Conservation (phyloP, 2,888 invertebrate genomes). For the Litoditis marina region DNA sequence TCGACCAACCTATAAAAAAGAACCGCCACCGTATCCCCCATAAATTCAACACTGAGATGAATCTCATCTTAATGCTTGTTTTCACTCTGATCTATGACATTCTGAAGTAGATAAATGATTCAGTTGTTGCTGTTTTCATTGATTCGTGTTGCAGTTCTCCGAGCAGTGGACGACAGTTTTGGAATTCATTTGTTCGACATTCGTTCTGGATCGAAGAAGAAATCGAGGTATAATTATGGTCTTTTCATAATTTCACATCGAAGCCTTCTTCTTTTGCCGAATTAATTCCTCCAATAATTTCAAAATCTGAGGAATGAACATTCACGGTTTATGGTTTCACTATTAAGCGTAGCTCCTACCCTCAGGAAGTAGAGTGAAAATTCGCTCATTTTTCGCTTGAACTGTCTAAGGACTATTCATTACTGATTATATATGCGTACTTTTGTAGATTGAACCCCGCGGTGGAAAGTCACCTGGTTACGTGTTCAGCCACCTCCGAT, state of each 20-base stretch:
- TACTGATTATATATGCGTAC: not conserved
- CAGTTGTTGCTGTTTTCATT: not conserved
- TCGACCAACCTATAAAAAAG: too few species aligned
- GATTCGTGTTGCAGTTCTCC: slow-evolving; percentile 13
- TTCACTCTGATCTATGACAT: too few species aligned
- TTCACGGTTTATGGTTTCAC: too few species aligned
- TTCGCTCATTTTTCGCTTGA: not conserved
- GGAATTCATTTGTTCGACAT: slow-evolving; percentile 33
- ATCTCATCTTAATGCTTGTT: too few species aligned
- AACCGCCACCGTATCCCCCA: too few species aligned
- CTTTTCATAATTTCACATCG: not conserved
- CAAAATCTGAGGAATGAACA: too few species aligned
- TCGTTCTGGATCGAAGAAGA: slow-evolving; percentile 26
- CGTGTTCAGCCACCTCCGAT: slow-evolving; percentile 22
- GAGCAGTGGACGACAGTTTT: slow-evolving; percentile 32
- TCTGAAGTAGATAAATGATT: not conserved
- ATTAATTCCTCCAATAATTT: too few species aligned
- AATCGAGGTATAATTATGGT: slow-evolving; percentile 16
- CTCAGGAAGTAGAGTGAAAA: too few species aligned
- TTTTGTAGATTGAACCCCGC: slow-evolving; percentile 28
- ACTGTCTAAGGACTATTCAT: not conserved
- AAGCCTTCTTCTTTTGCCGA: not conserved
- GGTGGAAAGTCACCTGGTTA: slow-evolving; percentile 31
- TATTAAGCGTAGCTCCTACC: too few species aligned
- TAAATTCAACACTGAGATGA: too few species aligned